Evolutionary conservation across 2,797 vertebrate genomes (phyloP), one percentile per base, ranked within the genome.

Genomic region (Rhabdomys pumilio): DNA sequence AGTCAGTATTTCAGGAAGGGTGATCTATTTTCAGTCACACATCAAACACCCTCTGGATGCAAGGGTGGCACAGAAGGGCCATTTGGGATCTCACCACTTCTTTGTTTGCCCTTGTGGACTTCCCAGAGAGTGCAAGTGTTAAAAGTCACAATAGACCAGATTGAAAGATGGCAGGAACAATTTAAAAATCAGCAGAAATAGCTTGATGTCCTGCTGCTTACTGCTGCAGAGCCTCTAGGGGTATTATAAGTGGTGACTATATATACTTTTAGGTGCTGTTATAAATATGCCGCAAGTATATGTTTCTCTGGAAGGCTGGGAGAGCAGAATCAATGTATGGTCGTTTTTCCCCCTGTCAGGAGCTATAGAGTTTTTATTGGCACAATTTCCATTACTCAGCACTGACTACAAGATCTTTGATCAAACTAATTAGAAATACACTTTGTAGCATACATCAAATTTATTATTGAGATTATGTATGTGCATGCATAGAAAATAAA

Each of bases 371-470:
- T 97, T 98, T 98, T 98, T 98, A 98, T 98, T 98, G 98, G 92
- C 50, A 63, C 97, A 47, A 95, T 98, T 98, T 98, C 89, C 96
- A 97, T 98, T 98, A 98, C 97, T 98, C 93, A 98, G 96, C 98
- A 98, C 82, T 88, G 76, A 97, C 97, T 97, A 61, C 72, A 82
- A 97, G 96, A 97, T 97, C 97, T 98, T 98, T 97, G 97, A 97
- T 98, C 97, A 98, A 98, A 97, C 53, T 98, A 97, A 98, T 98
- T 98, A 98, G 97, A 98, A 98, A 92, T 93, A 93, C 93, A 97
- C 96, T 98, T 98, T 97, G 87, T 87, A 96, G 57, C 50, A 97
- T 97, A 93, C 29, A 98, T 97, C 91, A 98, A 93, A 98, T 98
- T 98, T 98, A 98, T 98, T 98, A 97, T 90, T 95, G 96, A 98